Evolutionary conservation across 2,113 vertebrate species (phyloP), one percentile per base, ranked within the genome.

Genomic region (Apteryx owenii): DNA sequence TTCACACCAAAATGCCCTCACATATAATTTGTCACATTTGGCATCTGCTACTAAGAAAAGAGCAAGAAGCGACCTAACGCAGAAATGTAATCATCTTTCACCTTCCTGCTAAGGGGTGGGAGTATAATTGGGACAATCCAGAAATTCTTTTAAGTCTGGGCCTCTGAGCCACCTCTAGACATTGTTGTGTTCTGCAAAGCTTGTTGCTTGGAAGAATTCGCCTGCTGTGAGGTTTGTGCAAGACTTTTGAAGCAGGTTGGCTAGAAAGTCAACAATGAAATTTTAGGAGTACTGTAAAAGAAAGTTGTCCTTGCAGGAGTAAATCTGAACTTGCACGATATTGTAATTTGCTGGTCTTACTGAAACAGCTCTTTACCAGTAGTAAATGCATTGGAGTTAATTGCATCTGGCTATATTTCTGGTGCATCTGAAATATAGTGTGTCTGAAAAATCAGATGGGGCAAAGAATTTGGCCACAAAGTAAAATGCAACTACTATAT

Each of bases 11-110:
- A 97, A 65, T 89, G 88, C 96, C 93, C 95, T 89, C 91, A 7
- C 33, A 12, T 95, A 53, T 97, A 29, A 97, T 98, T 98, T 98
- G 96, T 98, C 98, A 96, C 92, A 6, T 96, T 88, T 88, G 98
- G 97, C 98, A 97, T 64, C 96, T 93, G 96, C 97, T 94, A 0
- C 95, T 80, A 3, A 92, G 94, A 10, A 91, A 91, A 95, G 96
- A 98, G 97, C 97, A 93, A 76, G 90, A 89, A 88, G 81, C 26
- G 94, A 96, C 93, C 97, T 31, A 56, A 93, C 22, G 70, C 94
- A 23, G 95, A 98, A 98, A 98, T 97, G 95, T 97, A 97, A 96
- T 98, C 98, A 97, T 97, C 97, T 89, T 94, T 98, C 97, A 98
- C 98, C 98, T 96, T 94, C 91, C 89, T 89, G 94, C 97, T 91